Conservation (phyloP, 2,113 vertebrate genomes). For the Spea bombifrons region DNA sequence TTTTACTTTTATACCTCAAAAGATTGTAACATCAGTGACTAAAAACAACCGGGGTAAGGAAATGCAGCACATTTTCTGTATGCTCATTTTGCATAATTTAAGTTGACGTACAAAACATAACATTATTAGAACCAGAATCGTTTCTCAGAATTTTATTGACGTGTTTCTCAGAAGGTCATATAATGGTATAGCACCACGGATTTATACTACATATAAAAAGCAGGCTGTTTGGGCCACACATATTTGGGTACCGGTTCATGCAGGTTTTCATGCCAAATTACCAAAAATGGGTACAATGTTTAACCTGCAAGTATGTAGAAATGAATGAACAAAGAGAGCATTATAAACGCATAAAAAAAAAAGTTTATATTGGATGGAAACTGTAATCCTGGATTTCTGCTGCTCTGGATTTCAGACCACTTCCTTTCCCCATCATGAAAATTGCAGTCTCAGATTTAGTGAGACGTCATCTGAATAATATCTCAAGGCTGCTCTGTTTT, state of each 20-base stretch:
- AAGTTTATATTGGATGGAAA: slow-evolving; percentile 34
- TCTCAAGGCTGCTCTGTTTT: slow-evolving; percentile 26
- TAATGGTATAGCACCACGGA: neutral
- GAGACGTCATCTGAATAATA: slow-evolving; percentile 26
- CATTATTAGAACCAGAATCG: neutral
- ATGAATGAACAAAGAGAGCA: slow-evolving; percentile 44
- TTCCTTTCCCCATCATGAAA: slow-evolving; percentile 29
- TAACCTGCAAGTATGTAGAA: slow-evolving; percentile 27
- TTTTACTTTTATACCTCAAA: neutral
- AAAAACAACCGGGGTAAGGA: neutral
- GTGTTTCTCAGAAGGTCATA: neutral
- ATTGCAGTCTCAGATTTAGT: slow-evolving; percentile 18
- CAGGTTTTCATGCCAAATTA: slow-evolving; percentile 33
- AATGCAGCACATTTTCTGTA: neutral
- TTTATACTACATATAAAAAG: neutral
- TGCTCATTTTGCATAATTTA: neutral
- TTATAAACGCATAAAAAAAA: slow-evolving; percentile 40
- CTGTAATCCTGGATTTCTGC: slow-evolving; percentile 37
- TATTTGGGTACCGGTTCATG: slow-evolving; percentile 37
- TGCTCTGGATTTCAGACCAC: slow-evolving; percentile 40
- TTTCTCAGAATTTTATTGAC: slow-evolving; percentile 20
- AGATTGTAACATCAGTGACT: too few species aligned
- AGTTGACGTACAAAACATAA: neutral
- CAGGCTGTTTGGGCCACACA: slow-evolving; percentile 26
- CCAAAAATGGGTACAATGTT: slow-evolving; percentile 47